Base-by-base conservation (phyloP, 2,113 vertebrate species). In the Zosterops lateralis region DNA sequence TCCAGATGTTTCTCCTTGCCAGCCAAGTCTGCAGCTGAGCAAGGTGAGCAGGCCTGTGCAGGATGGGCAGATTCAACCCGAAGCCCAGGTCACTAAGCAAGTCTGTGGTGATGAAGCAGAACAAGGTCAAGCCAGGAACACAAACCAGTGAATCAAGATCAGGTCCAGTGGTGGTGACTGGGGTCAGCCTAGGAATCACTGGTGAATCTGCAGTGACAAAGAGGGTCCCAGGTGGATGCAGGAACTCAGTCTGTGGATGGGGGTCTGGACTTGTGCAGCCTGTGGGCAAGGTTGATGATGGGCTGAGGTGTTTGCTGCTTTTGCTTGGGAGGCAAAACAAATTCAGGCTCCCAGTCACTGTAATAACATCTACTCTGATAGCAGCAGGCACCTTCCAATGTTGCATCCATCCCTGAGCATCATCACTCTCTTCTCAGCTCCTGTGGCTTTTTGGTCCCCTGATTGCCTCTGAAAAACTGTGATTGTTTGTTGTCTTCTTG, bases 261-360 rank as follows among this genome's bases (percentile, higher is more conserved):
- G 17, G 45, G 28, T 40, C 34, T 28, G 48, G 68, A 19, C 17
- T 42, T 21, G 9, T 21, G 32, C 4, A 12, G 4, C 4, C 40
- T 51, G 36, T 47, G 26, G 50, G 24, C 9, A 58, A 38, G 32
- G 21, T 3, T 3, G 0, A 32, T 3, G 0, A 32, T 47, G 45
- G 22, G 7, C 19, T 67, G 29, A n/a, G 57, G 22, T 5, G 6
- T 29, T 54, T 67, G 47, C 28, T 78, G 31, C 17, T 65, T 68
- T 26, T 71, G 3, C 10, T 28, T 73, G 7, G 21, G 38, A 76
- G 4, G 11, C 26, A 57, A 67, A 75, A 1, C 9, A 45, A 40
- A 47, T 29, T 24, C 38, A 40, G 9, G 6, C 48, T 75, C 38
- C 51, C 29, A 32, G n/a, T 6, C 36, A 14, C 19, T 60, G 14